Percentiles rank a stretch among this genome's conserved stretches.
These are phyloP conservation scores for Epizoanthus fatuus DNA, from an alignment of 92 coral and sea anemone species.

Conservation along the genomic window DNA sequence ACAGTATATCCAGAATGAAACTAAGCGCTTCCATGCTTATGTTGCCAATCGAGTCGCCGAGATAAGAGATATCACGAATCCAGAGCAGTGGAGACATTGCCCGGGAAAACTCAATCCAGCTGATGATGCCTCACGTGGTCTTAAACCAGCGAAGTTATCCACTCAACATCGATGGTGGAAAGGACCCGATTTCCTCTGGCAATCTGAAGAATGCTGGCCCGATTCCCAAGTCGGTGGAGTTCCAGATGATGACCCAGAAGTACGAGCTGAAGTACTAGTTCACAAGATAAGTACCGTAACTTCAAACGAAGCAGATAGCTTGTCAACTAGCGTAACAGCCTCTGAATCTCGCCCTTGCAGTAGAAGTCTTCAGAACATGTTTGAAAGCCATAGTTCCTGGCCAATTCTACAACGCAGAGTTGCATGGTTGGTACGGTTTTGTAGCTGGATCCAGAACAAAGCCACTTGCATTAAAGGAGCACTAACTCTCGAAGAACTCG, in stretches of 20 bases:
- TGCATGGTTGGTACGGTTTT: constrained; percentile 73
- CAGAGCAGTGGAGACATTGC: constrained; percentile 57
- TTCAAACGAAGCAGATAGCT: constrained; percentile 1
- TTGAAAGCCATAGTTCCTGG: constrained; percentile 58
- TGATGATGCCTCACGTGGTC: constrained; percentile 58
- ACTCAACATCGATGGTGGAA: constrained; percentile 40
- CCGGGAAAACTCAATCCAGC: constrained; percentile 51
- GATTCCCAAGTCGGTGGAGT: constrained; percentile 22
- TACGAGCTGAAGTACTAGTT: constrained; percentile 35
- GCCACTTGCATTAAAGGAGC: neutral
- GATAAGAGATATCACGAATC: constrained; percentile 40
- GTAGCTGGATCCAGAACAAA: constrained; percentile 58
- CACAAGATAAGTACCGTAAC: constrained; percentile 27
- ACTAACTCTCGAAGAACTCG: constrained; percentile 10
- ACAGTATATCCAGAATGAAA: constrained; percentile 56
- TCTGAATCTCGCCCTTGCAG: neutral
- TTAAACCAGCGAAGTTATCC: constrained; percentile 57
- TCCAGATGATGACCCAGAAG: constrained; percentile 9
- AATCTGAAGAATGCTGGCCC: constrained; percentile 40
- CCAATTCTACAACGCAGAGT: constrained; percentile 54
- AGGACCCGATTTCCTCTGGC: constrained; percentile 43
- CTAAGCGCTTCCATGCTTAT: constrained; percentile 55
- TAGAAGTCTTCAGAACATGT: neutral
- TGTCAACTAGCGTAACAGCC: neutral
- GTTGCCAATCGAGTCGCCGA: constrained; percentile 61